Percentiles rank a stretch among this genome's conserved stretches.
Evolutionary conservation across 2,888 invertebrate species (phyloP).

Genomic region (Lucinisca nassula): DNA sequence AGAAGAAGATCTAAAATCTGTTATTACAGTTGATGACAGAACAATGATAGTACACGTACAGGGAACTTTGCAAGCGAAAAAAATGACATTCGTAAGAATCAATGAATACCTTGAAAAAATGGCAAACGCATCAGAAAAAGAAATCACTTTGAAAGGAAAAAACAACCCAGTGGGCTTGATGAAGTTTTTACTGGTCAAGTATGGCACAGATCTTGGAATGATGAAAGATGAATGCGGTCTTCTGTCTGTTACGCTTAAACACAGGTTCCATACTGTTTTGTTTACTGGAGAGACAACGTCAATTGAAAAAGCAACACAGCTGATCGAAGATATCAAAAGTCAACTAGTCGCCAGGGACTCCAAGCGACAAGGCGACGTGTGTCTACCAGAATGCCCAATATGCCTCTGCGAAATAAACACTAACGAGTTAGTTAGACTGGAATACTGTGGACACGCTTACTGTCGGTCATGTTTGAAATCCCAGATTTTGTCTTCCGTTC

Average conservation of each 20-base stretch:
- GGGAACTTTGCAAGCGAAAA: conserved; percentile 53
- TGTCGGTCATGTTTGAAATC: conserved; percentile 78
- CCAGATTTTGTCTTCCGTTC: conserved; percentile 69
- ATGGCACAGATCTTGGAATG: conserved; percentile 67
- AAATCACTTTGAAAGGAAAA: conserved; percentile 66
- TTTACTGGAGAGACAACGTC: conserved; percentile 65
- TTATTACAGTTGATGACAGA: conserved; percentile 69
- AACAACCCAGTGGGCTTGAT: conserved; percentile 76
- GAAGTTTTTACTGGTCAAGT: conserved; percentile 74
- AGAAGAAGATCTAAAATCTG: conserved; percentile 50
- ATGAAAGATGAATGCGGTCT: conserved; percentile 63
- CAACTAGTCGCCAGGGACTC: background rate
- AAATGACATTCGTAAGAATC: conserved; percentile 49
- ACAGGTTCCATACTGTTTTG: conserved; percentile 64
- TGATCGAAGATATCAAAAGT: conserved; percentile 44
- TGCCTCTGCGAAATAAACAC: conserved; percentile 80
- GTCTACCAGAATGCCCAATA: conserved; percentile 77
- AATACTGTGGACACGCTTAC: conserved; percentile 84
- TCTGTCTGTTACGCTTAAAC: conserved; percentile 63
- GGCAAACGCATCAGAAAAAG: conserved; percentile 28
- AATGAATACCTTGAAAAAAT: conserved; percentile 51
- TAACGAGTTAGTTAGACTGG: conserved; percentile 76
- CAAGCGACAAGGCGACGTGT: background rate
- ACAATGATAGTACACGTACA: conserved; percentile 65
- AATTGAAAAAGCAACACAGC: conserved; percentile 52